Evolutionary conservation across 2,797 vertebrate species (phyloP).

Genomic region (Danio tinwini): DNA sequence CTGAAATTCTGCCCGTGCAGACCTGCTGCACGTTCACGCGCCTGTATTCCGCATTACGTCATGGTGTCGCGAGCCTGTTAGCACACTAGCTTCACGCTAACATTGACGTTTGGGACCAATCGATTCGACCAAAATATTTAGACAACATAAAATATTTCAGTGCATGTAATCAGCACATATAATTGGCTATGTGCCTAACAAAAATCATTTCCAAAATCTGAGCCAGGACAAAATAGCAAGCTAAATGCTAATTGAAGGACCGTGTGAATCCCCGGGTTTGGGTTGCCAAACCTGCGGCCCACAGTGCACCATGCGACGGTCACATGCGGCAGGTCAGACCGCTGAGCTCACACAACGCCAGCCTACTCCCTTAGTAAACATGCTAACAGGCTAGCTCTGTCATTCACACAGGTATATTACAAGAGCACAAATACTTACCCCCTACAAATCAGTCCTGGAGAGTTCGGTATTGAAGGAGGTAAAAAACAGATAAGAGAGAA

Average conservation of each 20-base stretch:
- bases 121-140: background rate
- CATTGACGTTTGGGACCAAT: background rate
- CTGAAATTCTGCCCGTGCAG: conserved; percentile 8
- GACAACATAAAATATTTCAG: background rate
- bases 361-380: conserved; percentile 33
- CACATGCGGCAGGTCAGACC: conserved; percentile 9
- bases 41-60: conserved; percentile 57
- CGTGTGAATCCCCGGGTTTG: background rate
- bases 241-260: background rate
- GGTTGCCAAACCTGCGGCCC: background rate
- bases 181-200: background rate
- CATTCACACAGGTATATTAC: conserved; percentile 15
- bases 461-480: background rate
- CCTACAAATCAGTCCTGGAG: conserved; percentile 6
- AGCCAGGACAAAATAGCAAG: background rate
- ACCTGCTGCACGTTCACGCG: conserved; percentile 43
- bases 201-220: background rate
- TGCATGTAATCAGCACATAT: background rate
- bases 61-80: conserved; percentile 66
- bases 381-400: conserved; percentile 37
- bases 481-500: background rate
- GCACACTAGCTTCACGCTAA: conserved; percentile 63
- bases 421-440: conserved; percentile 43
- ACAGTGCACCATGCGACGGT: background rate
- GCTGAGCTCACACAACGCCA: conserved; percentile 13